phyloP scores from a whole-genome alignment of 2,113 vertebrate genomes.

The Castor canadensis region DNA sequence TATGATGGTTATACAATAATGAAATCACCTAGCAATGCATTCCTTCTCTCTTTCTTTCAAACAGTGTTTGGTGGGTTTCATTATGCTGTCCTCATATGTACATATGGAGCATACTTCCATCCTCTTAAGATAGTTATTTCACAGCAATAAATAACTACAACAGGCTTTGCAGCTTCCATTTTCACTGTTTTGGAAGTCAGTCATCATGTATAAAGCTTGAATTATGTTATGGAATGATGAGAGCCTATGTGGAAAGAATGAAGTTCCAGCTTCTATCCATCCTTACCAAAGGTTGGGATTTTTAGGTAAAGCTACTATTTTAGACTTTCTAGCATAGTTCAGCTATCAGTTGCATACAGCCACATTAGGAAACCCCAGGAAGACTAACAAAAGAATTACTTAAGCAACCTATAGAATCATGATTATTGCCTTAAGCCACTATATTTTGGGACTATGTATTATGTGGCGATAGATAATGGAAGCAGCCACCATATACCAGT shows the following conservation, averaged over 20 bases:
- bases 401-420: not conserved
- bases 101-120: too few species aligned
- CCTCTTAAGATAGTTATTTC: conserved; percentile 13
- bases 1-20: not conserved
- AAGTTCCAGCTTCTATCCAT: not conserved
- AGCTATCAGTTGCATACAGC: not conserved
- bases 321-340: not conserved
- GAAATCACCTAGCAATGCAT: not conserved
- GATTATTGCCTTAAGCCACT: not conserved
- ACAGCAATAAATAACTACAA: not conserved
- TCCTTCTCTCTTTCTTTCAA: too few species aligned
- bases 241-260: not conserved
- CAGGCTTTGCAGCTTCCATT: not conserved
- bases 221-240: not conserved
- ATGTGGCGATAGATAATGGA: not conserved
- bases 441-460: not conserved
- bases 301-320: not conserved
- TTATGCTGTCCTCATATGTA: too few species aligned
- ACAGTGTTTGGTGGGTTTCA: too few species aligned
- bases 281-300: not conserved
- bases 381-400: not conserved
- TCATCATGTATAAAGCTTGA: not conserved
- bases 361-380: not conserved
- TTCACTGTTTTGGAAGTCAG: not conserved
- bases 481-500: not conserved